phyloP scores from a whole-genome alignment of 2,888 invertebrate genomes.

The Macaria liturata region DNA sequence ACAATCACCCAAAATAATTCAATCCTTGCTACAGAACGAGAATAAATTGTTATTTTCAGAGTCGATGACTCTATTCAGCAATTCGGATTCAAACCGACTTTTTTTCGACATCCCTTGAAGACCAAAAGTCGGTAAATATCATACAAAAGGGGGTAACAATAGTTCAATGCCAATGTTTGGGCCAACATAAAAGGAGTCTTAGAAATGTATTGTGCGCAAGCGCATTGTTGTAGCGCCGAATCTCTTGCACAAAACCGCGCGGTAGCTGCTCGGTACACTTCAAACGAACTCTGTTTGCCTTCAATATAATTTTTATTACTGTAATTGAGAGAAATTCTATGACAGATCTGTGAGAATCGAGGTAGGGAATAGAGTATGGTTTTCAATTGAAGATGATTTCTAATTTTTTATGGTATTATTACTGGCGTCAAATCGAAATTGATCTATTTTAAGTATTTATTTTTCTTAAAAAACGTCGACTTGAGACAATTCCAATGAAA shows the following conservation, averaged over 20 bases:
- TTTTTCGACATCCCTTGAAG: constrained; percentile 67
- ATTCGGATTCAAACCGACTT: constrained; percentile 54
- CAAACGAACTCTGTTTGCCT: constrained; percentile 73
- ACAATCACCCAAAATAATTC: constrained; percentile 36
- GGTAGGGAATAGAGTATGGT: neutral
- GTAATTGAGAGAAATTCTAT: constrained; percentile 70
- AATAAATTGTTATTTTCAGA: constrained; percentile 52
- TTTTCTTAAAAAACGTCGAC: too few species aligned
- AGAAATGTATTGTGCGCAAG: constrained; percentile 68
- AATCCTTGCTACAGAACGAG: constrained; percentile 39
- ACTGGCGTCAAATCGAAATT: too few species aligned
- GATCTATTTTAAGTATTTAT: too few species aligned
- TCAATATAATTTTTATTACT: constrained; percentile 80
- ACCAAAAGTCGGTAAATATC: constrained; percentile 81
- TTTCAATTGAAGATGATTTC: constrained; percentile 47
- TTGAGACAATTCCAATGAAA: too few species aligned
- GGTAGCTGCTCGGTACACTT: constrained; percentile 70
- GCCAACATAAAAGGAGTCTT: constrained; percentile 73
- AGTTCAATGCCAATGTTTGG: constrained; percentile 79
- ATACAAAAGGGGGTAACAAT: constrained; percentile 74
- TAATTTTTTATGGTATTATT: constrained; percentile 40
- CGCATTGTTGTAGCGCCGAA: constrained; percentile 56
- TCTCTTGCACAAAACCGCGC: constrained; percentile 77
- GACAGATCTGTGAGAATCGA: constrained; percentile 49
- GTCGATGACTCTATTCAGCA: constrained; percentile 57